Base-by-base conservation (phyloP, 2,888 invertebrate species). In the Pammene fasciana region DNA sequence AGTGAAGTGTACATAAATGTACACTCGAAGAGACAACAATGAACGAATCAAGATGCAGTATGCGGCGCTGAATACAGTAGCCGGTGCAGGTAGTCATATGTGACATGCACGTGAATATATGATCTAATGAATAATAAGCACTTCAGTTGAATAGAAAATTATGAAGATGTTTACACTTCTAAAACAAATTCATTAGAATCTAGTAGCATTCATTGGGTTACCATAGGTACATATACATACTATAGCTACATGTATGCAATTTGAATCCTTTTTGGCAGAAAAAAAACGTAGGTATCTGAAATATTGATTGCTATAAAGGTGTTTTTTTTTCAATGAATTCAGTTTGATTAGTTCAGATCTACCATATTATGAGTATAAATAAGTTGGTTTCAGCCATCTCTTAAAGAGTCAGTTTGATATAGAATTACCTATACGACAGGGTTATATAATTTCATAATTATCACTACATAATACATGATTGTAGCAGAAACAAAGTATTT, bases 401-500 rank as follows among this genome's bases (percentile, higher is more conserved):
- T 55, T 3, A 41, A 13, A 16, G 6, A 56, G 43, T 16, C 14
- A 48, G 26, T 54, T 46, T 43, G 48, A 18, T 13, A 59, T 57
- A 36, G 26, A 36, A 18, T 57, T 16, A 46, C 46, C 54, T 59
- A 14, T 45, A 26, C 26, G 13, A 13, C 6, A 6, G 4, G 6
- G 38, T 38, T 38, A 38, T 7, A 38, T 38, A 38, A 38, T 54
- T 36, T 34, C 8, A 54, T 34, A 34, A 52, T 26, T 52, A 52
- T 50, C 13, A 52, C 34, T 34, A 34, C 34, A 54, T 9, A 18
- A 50, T 50, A 46, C 46, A 46, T 6, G 5, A 45, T 45, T 46
- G n/a, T 50, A 11, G 18, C n/a, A 18, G 26, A 10, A 60, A 34
- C 46, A 80, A 78, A 74, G 75, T 78, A 75, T 67, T 16, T 46